Base-by-base conservation (phyloP, 2,113 vertebrate species). In the Melanostigma gelatinosum region DNA sequence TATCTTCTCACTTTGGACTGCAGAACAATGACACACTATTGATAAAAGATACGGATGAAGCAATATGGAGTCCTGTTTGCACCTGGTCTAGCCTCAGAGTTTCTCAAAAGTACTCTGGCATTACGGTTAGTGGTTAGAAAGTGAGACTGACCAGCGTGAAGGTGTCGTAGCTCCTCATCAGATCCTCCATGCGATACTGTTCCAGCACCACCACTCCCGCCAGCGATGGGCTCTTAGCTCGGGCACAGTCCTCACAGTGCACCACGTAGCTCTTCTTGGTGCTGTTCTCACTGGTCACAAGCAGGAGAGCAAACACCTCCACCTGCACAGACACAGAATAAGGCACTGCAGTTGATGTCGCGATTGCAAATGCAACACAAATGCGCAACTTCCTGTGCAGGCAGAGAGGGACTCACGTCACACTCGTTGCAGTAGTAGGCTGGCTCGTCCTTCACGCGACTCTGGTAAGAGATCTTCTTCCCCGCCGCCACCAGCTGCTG, bases 381-480 rank as follows among this genome's bases (percentile, higher is more conserved):
- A 68, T 29, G 15, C 32, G 55, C 20, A 16, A 4, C 32, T 22
- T 2, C 11, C 29, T 46, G 52, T 15, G 3, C 16, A 13, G n/a
- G 48, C 4, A n/a, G 55, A 2, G 70, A 74, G 34, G 24, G 13
- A 94, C 97, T 95, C 85, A 97, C 97, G 0, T 97, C 97, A 54
- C 97, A 98, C 80, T 97, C 97, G 1, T 97, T 97, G 95, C 97
- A 98, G 93, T 97, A 97, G 91, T 98, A 98, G 27, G 97, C 96
- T 0, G 97, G 97, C 90, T 98, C 97, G 1, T 97, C 97, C 85
- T 97, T 97, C 87, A 97, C 93, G 0, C 97, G 94, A 63, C 95
- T 94, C 95, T 98, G 97, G 88, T 97, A 97, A 34, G 94, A 95
- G 80, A 97, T 97, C 85, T 97, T 98, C 94, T 97, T 98, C 70